Evolutionary conservation across 2,888 invertebrate species (phyloP).

Genomic region (Aelia acuminata): DNA sequence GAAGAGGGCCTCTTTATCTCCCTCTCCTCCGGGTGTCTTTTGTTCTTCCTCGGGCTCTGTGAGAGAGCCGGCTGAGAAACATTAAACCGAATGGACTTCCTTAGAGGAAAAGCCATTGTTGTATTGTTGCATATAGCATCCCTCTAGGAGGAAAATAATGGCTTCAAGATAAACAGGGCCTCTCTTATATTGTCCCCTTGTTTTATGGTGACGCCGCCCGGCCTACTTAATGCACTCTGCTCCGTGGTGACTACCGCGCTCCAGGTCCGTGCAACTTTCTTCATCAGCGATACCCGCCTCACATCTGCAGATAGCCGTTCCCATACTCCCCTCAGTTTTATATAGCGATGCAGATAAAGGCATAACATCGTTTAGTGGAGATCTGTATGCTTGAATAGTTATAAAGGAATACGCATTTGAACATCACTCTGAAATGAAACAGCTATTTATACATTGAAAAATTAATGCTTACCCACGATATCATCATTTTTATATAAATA

Average conservation of each 20-base stretch:
- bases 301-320: not conserved
- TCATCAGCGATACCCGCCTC: not conserved
- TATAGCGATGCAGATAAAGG: not conserved
- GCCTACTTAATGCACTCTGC: constrained; percentile 1
- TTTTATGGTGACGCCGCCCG: constrained; percentile 58
- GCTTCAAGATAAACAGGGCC: constrained; percentile 62
- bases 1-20: constrained; percentile 47
- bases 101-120: constrained; percentile 64
- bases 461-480: too few relatives aligned
- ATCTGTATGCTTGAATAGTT: not conserved
- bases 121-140: constrained; percentile 61
- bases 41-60: constrained; percentile 35
- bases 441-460: too few relatives aligned
- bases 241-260: not conserved
- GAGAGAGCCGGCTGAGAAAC: constrained; percentile 61
- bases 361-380: not conserved
- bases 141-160: constrained; percentile 62
- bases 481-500: too few relatives aligned
- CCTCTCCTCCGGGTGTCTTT: constrained; percentile 52
- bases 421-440: not conserved
- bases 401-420: not conserved
- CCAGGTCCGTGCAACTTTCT: not conserved
- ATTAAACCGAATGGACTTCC: constrained; percentile 65
- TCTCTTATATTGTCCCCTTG: constrained; percentile 55
- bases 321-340: not conserved